Base-by-base conservation (phyloP, 2,888 invertebrate genomes). In the Deladenus siricidicola region DNA sequence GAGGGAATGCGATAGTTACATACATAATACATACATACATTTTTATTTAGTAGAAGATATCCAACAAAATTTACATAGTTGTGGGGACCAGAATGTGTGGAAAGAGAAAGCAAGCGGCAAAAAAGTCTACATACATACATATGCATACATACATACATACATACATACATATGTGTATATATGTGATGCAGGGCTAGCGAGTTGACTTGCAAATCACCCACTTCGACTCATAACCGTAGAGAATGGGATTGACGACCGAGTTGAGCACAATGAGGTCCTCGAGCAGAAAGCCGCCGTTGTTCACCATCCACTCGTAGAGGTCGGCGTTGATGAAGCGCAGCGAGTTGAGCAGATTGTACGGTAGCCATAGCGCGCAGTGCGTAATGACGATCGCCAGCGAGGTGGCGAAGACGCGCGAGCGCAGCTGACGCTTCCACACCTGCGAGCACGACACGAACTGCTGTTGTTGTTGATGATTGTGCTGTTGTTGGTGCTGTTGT, bases 201-300 rank as follows among this genome's bases (percentile, higher is more conserved):
- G n/a, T n/a, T n/a, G 8, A 34, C 39, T 34, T 34, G 39, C 39
- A 14, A 10, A 34, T 10, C 3, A n/a, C 19, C 26, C 26, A 56
- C 44, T 43, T 26, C 23, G 44, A 39, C 51, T 58, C 65, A 54
- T 66, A 64, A 34, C 69, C 66, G 56, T 75, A 75, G 6, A 75
- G 54, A n/a, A 74, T 58, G n/a, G 75, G 75, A 55, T 75, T 75
- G 29, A 75, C 29, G 24, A 75, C 63, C 6, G 70, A 67, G 56
- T 70, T 74, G 34, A 75, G 58, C n/a, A 74, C 66, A 28, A 75
- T 74, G 29, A 75, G 63, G 54, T 73, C 71, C 53, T 74, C 74
- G 1, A 71, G 56, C 14, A 74, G 55, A 39, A 67, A 58, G 0
- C 65, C 72, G 6, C 72, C 74, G 19, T 66, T 60, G 24, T 59